These are phyloP conservation scores for Todiramphus saurophagus DNA, from an alignment of 2,113 vertebrate genomes.

Conservation along the genomic window DNA sequence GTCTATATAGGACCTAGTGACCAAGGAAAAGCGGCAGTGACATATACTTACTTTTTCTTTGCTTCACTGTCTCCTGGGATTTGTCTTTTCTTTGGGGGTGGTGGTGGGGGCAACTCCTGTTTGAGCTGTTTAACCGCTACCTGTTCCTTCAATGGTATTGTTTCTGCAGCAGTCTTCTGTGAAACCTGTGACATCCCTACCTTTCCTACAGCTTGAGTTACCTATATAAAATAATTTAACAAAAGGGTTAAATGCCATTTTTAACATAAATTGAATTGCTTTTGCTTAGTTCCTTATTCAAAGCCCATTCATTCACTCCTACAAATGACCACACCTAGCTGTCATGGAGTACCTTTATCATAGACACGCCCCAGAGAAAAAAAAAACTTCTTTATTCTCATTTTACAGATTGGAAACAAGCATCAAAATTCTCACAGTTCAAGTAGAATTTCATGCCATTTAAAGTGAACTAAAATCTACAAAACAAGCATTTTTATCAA, in stretches of 20 bases:
- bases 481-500: background rate
- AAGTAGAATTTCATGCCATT: background rate
- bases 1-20: background rate
- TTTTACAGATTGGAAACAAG: background rate
- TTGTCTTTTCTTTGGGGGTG: conserved; percentile 89
- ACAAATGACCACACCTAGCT: background rate
- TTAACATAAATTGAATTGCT: background rate
- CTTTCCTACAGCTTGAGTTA: conserved; percentile 85
- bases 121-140: conserved; percentile 41
- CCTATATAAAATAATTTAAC: conserved; percentile 67
- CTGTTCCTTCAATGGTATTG: conserved; percentile 54
- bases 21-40: background rate
- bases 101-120: conserved; percentile 80
- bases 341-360: background rate
- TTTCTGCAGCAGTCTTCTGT: conserved; percentile 75
- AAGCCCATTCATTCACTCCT: background rate
- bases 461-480: background rate
- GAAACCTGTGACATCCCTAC: conserved; percentile 79
- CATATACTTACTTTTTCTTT: conserved; percentile 81
- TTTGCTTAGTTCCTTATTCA: background rate
- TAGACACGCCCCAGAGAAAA: background rate
- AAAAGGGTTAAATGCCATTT: background rate
- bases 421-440: background rate
- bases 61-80: conserved; percentile 81
- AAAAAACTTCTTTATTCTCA: background rate